Evolutionary conservation across 2,113 vertebrate species (phyloP), one percentile per base, ranked within the genome.

Genomic region (Leptocoma aspasia): DNA sequence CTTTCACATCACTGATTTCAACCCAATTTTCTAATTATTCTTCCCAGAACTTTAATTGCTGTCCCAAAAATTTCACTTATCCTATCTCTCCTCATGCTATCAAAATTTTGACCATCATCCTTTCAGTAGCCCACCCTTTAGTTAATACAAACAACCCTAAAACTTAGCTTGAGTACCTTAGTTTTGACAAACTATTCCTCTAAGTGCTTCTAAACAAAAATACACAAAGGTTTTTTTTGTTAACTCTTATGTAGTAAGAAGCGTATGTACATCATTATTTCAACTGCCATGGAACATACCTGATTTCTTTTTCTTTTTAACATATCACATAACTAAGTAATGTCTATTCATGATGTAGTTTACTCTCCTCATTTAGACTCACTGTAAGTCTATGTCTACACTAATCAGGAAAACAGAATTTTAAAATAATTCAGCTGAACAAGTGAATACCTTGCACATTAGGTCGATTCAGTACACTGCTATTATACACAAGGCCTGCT

Each of bases 401-500:
- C 47, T 54, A 64, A 21, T 64, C 47, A 91, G 10, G 44, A 59
- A 63, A 87, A 86, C 4, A 68, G 8, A 10, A 14, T 54, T 76
- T 26, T 28, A n/a, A 66, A 50, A 16, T 26, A 77, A 63, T 66
- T 61, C 78, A 85, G 57, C 81, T 92, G 70, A 95, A 91, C 21
- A 90, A 76, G 7, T 52, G 10, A 88, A 3, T n/a, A 68, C 37
- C 27, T 49, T 57, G 18, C 1, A 59, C 22, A 35, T 72, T 16
- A 41, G 18, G 31, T 10, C 33, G 31, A 72, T 49, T 82, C 33
- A 82, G 30, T 10, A 14, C 66, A 60, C 93, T 94, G 87, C 50
- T 75, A 89, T 81, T 78, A 92, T 26, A 93, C 37, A 92, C 41
- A 60, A 61, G 84, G 83, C 85, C 92, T 82, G 76, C 75, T 73